Conservation (phyloP, 35 echinoderm and acorn worm genomes). For the Lytechinus pictus region DNA sequence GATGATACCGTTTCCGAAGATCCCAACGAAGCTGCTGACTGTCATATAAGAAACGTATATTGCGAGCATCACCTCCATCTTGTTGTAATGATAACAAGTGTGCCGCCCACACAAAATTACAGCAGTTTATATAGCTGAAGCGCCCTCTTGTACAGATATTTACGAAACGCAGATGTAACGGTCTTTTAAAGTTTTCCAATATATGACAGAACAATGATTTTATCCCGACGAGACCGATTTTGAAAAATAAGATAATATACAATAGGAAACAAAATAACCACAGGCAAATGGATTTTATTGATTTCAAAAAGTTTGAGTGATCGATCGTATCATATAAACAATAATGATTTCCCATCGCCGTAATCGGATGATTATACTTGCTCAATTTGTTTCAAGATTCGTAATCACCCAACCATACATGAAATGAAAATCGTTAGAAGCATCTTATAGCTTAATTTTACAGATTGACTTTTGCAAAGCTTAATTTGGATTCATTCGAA, state of each 20-base stretch:
- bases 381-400: too few relatives aligned
- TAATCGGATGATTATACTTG: not conserved
- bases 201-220: too few relatives aligned
- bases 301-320: not conserved
- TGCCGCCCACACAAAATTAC: not conserved
- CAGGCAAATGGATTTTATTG: not conserved
- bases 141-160: too few relatives aligned
- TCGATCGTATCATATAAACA: not conserved
- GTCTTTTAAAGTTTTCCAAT: too few relatives aligned
- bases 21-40: not conserved
- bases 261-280: not conserved
- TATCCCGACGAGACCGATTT: too few relatives aligned
- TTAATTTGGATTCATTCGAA: not conserved
- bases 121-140: not conserved
- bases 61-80: not conserved
- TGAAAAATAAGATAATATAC: not conserved
- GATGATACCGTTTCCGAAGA: not conserved
- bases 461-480: not conserved
- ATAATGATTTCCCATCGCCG: not conserved
- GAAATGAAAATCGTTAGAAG: too few relatives aligned
- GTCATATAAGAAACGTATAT: not conserved
- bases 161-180: too few relatives aligned
- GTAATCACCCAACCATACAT: too few relatives aligned
- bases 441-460: too few relatives aligned
- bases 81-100: not conserved